Conservation (phyloP, 2,797 vertebrate genomes). For the Discoglossus pictus region DNA sequence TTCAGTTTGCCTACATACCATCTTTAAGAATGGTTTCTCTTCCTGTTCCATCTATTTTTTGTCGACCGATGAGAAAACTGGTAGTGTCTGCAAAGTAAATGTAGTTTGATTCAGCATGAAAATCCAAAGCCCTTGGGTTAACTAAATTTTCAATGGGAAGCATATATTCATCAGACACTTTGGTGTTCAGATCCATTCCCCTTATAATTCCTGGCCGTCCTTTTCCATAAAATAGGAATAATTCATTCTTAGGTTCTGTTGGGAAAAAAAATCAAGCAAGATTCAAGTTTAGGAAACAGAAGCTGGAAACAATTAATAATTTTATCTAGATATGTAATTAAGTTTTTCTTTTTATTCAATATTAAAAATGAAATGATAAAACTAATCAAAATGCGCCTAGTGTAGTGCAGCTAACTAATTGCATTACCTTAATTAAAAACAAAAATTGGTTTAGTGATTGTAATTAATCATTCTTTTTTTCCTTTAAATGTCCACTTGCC, state of each 20-base stretch:
- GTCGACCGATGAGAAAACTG: slow-evolving; percentile 94
- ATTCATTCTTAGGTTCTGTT: slow-evolving; percentile 91
- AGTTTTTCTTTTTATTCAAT: slow-evolving; percentile 53
- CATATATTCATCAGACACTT: slow-evolving; percentile 93
- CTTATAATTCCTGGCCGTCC: slow-evolving; percentile 93
- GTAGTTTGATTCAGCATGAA: slow-evolving; percentile 87
- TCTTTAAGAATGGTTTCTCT: slow-evolving; percentile 95
- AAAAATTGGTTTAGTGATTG: slow-evolving; percentile 66
- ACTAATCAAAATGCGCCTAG: slow-evolving; percentile 64
- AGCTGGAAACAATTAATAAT: neutral
- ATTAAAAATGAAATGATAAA: slow-evolving; percentile 68
- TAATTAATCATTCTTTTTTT: slow-evolving; percentile 66
- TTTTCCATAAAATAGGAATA: slow-evolving; percentile 98
- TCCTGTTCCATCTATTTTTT: slow-evolving; percentile 90
- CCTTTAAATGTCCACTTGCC: slow-evolving; percentile 52
- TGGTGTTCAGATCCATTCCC: slow-evolving; percentile 92
- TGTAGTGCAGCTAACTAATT: slow-evolving; percentile 64
- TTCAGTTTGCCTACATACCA: slow-evolving; percentile 77
- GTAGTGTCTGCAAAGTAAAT: slow-evolving; percentile 98
- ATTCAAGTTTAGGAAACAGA: slow-evolving; percentile 38
- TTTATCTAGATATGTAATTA: neutral
- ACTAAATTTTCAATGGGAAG: slow-evolving; percentile 93
- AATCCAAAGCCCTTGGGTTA: slow-evolving; percentile 94
- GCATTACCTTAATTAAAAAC: slow-evolving; percentile 71
- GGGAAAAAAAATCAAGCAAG: slow-evolving; percentile 71